These are phyloP conservation scores for Actinemys pallida DNA, from an alignment of 2,113 vertebrate genomes.

Conservation along the genomic window DNA sequence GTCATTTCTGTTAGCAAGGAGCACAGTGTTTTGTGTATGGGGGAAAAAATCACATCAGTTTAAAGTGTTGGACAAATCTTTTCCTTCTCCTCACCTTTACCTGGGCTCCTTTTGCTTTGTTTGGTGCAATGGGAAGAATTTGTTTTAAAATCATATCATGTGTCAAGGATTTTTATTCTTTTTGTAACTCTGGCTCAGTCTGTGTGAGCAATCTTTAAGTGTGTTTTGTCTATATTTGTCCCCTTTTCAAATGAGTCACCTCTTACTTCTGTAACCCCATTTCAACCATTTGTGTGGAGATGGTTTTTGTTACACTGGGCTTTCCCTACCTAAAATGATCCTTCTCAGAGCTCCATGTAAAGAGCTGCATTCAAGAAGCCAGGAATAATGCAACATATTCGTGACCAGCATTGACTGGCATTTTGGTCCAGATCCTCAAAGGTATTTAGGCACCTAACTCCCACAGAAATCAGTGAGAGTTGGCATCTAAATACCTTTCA, in stretches of 20 bases:
- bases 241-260: accelerated
- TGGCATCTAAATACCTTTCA: background rate
- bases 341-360: too few species aligned
- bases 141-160: background rate
- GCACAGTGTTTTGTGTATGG: background rate
- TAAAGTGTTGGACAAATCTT: background rate
- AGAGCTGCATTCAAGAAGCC: too few species aligned
- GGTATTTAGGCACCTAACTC: background rate
- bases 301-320: background rate
- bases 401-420: background rate
- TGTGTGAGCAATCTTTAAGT: background rate
- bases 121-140: background rate
- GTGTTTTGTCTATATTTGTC: background rate
- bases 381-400: background rate
- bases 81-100: background rate
- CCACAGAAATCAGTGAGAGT: too few species aligned
- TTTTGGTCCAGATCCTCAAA: background rate
- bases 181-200: background rate
- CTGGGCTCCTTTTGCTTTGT: background rate
- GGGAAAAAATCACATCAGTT: background rate
- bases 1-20: background rate
- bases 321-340: background rate
- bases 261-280: background rate
- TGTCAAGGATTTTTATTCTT: background rate
- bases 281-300: background rate